These are phyloP conservation scores for Portevinia maculata DNA, from an alignment of 2,888 invertebrate species.

Conservation along the genomic window DNA sequence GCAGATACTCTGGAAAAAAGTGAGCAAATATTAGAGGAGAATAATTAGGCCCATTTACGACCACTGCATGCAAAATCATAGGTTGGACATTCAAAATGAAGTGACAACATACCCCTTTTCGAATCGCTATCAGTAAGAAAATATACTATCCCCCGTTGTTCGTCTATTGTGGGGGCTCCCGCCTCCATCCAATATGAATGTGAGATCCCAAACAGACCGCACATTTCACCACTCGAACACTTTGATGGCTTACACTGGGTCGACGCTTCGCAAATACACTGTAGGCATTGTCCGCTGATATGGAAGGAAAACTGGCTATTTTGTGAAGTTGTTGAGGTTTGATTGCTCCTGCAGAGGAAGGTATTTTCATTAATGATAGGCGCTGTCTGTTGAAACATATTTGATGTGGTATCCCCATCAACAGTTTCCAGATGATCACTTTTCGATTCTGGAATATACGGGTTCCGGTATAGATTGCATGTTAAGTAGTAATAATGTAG, in stretches of 20 bases:
- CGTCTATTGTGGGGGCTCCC: conserved; percentile 69
- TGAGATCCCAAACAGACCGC: conserved; percentile 78
- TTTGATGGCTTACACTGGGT: conserved; percentile 74
- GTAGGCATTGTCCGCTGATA: conserved; percentile 65
- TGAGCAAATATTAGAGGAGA: conserved; percentile 3
- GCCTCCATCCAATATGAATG: conserved; percentile 78
- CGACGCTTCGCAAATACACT: conserved; percentile 76
- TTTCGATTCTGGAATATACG: too few species aligned
- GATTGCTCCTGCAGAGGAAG: conserved; percentile 76
- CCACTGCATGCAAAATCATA: not conserved
- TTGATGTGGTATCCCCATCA: too few species aligned
- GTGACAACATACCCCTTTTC: conserved; percentile 29
- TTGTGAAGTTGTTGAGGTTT: conserved; percentile 74
- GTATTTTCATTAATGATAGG: too few species aligned
- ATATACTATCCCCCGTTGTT: not conserved
- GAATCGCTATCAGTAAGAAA: conserved; percentile 1
- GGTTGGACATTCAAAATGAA: conserved; percentile 2
- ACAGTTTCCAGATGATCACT: too few species aligned
- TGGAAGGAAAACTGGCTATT: not conserved
- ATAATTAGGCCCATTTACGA: too few species aligned
- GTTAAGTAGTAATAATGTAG: not conserved
- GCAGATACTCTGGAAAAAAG: conserved; percentile 76
- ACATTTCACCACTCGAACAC: conserved; percentile 67
- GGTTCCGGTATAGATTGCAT: too few species aligned
- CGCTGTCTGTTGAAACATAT: too few species aligned